phyloP scores from a whole-genome alignment of 2,113 vertebrate species.

The Notarius quadriscutis region DNA sequence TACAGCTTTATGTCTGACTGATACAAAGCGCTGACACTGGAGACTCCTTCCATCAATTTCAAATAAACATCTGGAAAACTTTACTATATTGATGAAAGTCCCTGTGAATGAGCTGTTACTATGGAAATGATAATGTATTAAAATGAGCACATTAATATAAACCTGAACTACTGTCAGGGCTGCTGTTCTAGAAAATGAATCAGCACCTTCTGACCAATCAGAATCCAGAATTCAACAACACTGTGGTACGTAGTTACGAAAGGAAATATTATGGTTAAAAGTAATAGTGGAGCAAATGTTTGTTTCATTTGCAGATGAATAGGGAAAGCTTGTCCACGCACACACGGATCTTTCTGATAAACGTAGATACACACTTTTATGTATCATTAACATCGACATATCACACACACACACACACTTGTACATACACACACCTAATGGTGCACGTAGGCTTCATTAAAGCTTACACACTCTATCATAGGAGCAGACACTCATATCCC shows the following conservation, averaged over 20 bases:
- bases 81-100: background rate
- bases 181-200: background rate
- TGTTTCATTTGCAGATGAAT: background rate
- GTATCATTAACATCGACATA: conserved; percentile 14
- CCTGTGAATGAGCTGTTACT: background rate
- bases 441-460: conserved; percentile 36
- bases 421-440: conserved; percentile 8
- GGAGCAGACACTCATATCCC: background rate
- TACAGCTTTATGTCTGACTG: too few species aligned
- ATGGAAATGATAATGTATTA: background rate
- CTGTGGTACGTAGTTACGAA: background rate
- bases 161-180: background rate
- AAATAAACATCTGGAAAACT: background rate
- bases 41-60: background rate
- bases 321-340: background rate
- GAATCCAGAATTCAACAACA: background rate
- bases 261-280: background rate
- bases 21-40: background rate
- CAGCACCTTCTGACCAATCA: background rate
- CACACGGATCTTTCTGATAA: background rate
- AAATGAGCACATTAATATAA: background rate
- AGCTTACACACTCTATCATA: conserved; percentile 39
- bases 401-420: background rate
- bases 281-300: background rate
- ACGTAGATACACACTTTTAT: conserved; percentile 46